A percentile compares a stretch with the other conserved stretches of the same genome.
These are phyloP conservation scores for Chamaea fasciata DNA, from an alignment of 2,113 vertebrate genomes.

Conservation along the genomic window DNA sequence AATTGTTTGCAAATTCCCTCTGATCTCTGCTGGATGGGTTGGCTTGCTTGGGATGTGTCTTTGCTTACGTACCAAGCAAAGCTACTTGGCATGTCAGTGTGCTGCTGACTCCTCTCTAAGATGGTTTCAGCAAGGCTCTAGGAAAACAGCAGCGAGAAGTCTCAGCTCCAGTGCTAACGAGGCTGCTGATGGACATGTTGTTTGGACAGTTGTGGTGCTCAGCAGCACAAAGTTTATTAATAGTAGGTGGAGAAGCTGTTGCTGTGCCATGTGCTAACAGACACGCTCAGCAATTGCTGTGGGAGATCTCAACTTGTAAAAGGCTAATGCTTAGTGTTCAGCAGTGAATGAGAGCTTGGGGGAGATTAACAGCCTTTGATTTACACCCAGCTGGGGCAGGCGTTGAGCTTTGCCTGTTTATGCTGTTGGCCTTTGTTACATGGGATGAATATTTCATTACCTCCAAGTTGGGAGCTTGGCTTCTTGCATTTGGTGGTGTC, in stretches of 20 bases:
- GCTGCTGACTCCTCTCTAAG: not conserved
- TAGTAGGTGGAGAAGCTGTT: conserved; percentile 33
- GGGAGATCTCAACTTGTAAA: not conserved
- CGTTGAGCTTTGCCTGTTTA: not conserved
- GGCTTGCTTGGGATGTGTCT: not conserved
- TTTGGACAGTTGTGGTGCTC: conserved; percentile 33
- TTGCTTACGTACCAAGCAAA: conserved; percentile 2
- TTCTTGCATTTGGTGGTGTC: not conserved
- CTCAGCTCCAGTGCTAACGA: not conserved
- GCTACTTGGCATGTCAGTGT: not conserved
- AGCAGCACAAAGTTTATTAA: conserved; percentile 23
- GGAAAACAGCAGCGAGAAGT: not conserved
- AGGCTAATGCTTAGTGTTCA: not conserved
- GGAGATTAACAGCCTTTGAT: conserved; percentile 47
- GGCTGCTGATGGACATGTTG: not conserved
- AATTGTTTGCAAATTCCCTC: conserved; percentile 49
- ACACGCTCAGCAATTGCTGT: not conserved
- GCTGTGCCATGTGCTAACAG: not conserved
- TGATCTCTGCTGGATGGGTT: not conserved
- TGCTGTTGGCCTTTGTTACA: not conserved
- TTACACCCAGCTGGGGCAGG: conserved; percentile 25
- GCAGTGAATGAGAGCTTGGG: not conserved
- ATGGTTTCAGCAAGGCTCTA: not conserved
- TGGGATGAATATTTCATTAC: conserved; percentile 4
- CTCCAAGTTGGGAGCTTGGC: not conserved